These are phyloP conservation scores for Antheraea yamamai DNA, from an alignment of 2,888 invertebrate genomes.

Conservation along the genomic window DNA sequence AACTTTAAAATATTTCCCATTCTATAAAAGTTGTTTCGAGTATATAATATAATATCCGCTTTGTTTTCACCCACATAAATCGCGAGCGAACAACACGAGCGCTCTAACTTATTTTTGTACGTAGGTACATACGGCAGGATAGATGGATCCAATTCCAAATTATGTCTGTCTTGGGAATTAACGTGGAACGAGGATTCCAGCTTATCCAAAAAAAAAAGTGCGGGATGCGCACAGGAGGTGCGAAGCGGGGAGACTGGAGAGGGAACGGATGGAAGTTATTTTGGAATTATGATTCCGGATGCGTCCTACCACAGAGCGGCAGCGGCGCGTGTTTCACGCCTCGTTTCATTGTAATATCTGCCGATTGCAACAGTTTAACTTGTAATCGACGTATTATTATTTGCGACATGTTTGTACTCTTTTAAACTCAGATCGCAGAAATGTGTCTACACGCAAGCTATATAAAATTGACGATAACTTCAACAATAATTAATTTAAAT, in stretches of 20 bases:
- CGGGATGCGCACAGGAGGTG: constrained; percentile 52
- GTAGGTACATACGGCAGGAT: constrained; percentile 73
- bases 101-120: constrained; percentile 78
- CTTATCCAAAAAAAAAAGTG: constrained; percentile 75
- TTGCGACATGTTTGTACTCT: constrained; percentile 28
- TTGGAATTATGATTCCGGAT: constrained; percentile 82
- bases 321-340: constrained; percentile 78
- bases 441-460: not conserved
- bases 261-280: constrained; percentile 75
- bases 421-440: not conserved
- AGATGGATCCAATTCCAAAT: constrained; percentile 84
- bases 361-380: constrained; percentile 64
- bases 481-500: not conserved
- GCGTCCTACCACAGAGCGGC: constrained; percentile 53
- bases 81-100: constrained; percentile 51
- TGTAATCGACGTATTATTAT: constrained; percentile 56
- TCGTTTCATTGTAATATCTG: constrained; percentile 73
- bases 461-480: not conserved
- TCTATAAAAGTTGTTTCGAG: constrained; percentile 44
- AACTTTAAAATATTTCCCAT: constrained; percentile 8
- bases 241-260: constrained; percentile 42
- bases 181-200: constrained; percentile 78
- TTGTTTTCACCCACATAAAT: constrained; percentile 75
- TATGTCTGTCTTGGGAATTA: constrained; percentile 83
- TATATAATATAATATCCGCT: constrained; percentile 47